A percentile compares a stretch with the other conserved stretches of the same genome.
These are phyloP conservation scores for Melipona bicolor DNA, from an alignment of 2,888 invertebrate genomes.

Conservation along the genomic window DNA sequence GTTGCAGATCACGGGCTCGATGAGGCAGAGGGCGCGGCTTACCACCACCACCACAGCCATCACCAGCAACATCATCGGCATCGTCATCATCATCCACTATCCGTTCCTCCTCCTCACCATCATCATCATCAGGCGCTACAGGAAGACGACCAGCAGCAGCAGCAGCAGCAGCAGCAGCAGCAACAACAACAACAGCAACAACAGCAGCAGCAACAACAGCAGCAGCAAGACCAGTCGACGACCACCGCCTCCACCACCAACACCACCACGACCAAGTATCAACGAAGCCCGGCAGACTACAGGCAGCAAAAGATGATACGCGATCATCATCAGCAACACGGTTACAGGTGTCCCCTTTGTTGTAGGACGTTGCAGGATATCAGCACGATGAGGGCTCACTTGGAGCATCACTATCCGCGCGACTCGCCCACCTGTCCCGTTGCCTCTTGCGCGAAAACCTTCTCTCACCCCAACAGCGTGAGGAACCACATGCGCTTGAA, in stretches of 20 bases:
- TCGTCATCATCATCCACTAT: constrained; percentile 73
- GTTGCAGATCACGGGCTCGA: constrained; percentile 84
- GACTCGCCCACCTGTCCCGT: constrained; percentile 94
- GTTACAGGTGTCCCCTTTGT: constrained; percentile 90
- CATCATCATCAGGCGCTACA: constrained; percentile 74
- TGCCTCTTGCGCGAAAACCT: constrained; percentile 89
- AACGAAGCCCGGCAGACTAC: constrained; percentile 83
- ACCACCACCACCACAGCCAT: constrained; percentile 83
- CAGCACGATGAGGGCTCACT: constrained; percentile 89
- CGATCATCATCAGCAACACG: constrained; percentile 83
- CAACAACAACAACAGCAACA: constrained; percentile 54
- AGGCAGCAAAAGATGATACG: constrained; percentile 77
- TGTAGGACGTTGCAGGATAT: constrained; percentile 88
- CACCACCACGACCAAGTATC: constrained; percentile 80
- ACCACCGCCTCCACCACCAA: constrained; percentile 55
- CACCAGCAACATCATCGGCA: constrained; percentile 80
- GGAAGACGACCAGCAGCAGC: constrained; percentile 68
- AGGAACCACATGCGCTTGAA: constrained; percentile 95
- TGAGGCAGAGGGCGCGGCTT: constrained; percentile 81
- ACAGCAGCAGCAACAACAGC: constrained; percentile 54
- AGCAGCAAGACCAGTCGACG: constrained; percentile 66
- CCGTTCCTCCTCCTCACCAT: constrained; percentile 71
- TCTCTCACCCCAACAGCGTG: constrained; percentile 94
- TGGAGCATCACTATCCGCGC: constrained; percentile 93
- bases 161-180: constrained; percentile 59